Conservation (phyloP, 2,888 invertebrate genomes). For the Ypsolopha sequella region DNA sequence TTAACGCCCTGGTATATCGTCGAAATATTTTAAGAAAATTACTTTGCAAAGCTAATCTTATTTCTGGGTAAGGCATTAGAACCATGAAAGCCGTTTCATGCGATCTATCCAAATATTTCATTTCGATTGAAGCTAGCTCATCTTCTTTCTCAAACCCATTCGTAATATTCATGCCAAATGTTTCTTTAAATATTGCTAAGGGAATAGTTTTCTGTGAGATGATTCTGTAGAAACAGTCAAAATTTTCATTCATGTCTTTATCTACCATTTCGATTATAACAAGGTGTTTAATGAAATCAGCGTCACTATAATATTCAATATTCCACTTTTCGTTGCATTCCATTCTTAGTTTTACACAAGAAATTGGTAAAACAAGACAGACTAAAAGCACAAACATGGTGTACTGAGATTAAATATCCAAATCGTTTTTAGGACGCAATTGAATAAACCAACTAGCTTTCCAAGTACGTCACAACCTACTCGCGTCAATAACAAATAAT, state of each 20-base stretch:
- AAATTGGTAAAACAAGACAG: neutral
- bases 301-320: neutral
- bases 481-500: too few relatives aligned
- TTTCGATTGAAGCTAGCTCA: neutral
- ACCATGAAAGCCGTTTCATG: neutral
- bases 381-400: neutral
- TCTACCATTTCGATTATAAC: neutral
- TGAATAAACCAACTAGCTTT: too few relatives aligned
- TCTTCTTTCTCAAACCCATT: neutral
- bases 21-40: neutral
- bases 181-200: neutral
- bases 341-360: neutral
- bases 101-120: neutral
- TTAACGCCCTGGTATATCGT: neutral
- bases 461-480: too few relatives aligned
- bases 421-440: too few relatives aligned
- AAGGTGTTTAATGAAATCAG: neutral
- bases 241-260: neutral
- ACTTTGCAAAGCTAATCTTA: neutral
- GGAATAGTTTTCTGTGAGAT: neutral
- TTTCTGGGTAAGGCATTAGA: neutral
- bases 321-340: neutral
- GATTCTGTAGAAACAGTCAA: neutral
- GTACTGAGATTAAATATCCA: neutral
- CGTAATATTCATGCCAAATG: neutral